Evolutionary conservation across 2,113 vertebrate genomes (phyloP).

Genomic region (Panthera tigris): DNA sequence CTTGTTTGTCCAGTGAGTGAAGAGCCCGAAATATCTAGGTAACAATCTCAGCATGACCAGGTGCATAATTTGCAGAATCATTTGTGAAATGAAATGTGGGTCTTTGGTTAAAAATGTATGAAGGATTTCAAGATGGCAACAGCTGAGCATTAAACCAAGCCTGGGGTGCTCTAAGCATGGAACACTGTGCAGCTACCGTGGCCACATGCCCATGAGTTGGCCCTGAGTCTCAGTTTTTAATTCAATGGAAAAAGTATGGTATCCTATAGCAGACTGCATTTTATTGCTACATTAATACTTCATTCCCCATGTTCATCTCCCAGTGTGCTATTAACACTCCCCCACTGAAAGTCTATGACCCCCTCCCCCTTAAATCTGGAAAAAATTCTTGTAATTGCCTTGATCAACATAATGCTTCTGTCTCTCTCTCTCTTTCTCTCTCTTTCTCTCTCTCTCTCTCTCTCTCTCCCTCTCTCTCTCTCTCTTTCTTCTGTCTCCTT

Average conservation of each 20-base stretch:
- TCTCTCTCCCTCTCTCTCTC: background rate
- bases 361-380: background rate
- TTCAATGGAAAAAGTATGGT: background rate
- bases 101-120: background rate
- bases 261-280: background rate
- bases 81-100: background rate
- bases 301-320: background rate
- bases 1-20: background rate
- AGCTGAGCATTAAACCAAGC: background rate
- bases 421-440: no score
- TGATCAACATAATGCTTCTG: background rate
- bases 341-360: background rate
- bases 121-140: background rate
- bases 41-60: background rate
- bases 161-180: background rate
- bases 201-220: background rate
- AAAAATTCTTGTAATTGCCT: background rate
- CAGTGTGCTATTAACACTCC: background rate
- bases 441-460: background rate
- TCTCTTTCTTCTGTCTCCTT: background rate
- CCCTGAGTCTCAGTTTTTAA: background rate
- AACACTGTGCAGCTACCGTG: background rate
- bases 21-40: background rate
- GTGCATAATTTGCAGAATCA: background rate
- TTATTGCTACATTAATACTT: background rate